Evolutionary conservation across 2,797 vertebrate species (phyloP), one percentile per base, ranked within the genome.

Genomic region (Nannoperca australis): DNA sequence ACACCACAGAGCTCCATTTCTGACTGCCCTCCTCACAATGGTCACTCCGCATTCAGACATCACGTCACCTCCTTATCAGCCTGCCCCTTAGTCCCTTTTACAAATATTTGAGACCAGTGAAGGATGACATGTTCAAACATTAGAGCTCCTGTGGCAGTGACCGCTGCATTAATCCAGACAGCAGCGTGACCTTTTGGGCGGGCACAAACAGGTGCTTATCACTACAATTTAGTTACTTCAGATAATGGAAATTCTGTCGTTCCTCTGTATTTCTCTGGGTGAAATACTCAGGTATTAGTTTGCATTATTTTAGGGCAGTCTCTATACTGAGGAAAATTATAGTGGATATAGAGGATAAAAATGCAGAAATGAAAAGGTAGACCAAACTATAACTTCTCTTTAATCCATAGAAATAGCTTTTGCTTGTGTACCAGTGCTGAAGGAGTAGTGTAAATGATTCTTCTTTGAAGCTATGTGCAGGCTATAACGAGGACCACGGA

Each of bases 51-150:
- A 73, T 60, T 64, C 54, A 51, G 44, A 77, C 70, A 56, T 70
- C 55, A 49, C 44, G 72, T 76, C 73, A 84, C 56, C 45, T 72
- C 40, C 89, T 89, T 89, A 91, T 92, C 92, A 72, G 76, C 30
- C 63, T 55, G 60, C 38, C 54, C 72, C 85, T 59, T 24, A 22
- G 70, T 60, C 40, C 51, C 59, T 71, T 90, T 49, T 60, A n/a
- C 85, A 93, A 89, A 91, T 85, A 91, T 89, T 82, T 84, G 82
- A 40, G 44, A 49, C 20, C 9, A 5, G 13, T 53, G 45, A 72
- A 66, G 71, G 73, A 61, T 38, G 60, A 73, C 61, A 51, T 34
- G 73, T 50, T 85, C 70, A 87, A 78, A 80, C 79, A 83, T 50
- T 14, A 63, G 17, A 47, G 50, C 13, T 18, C 50, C 36, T 7